Percentiles rank a stretch among this genome's conserved stretches.
phyloP scores from a whole-genome alignment of 2,888 invertebrate species.

The Epirrhoe alternata region DNA sequence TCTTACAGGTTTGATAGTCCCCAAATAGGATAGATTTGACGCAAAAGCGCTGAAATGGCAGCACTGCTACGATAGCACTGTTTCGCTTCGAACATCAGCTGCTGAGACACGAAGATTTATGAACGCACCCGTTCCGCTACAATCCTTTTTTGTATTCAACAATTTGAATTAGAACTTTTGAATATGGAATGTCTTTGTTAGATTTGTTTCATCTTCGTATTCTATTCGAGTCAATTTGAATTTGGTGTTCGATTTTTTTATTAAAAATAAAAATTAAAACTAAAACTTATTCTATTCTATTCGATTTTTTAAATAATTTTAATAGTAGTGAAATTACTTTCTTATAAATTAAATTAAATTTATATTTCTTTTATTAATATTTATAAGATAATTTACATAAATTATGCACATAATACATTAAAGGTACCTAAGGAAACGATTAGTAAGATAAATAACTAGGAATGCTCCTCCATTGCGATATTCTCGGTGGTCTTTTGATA shows the following conservation, averaged over 20 bases:
- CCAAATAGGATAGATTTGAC: not conserved
- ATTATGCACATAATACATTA: no score
- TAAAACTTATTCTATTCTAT: no score
- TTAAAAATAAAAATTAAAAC: no score
- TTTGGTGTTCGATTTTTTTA: no score
- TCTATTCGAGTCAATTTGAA: not conserved
- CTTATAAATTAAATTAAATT: no score
- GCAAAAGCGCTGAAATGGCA: slow-evolving; percentile 2
- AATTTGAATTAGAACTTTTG: slow-evolving; percentile 61
- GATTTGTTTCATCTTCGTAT: slow-evolving; percentile 18
- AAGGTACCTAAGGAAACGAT: not conserved
- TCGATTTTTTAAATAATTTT: no score
- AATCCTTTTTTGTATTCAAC: slow-evolving; percentile 58
- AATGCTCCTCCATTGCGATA: not conserved
- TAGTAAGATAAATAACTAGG: slow-evolving; percentile 3
- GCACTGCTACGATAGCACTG: slow-evolving; percentile 51
- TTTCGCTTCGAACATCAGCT: slow-evolving; percentile 80
- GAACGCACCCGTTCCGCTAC: slow-evolving; percentile 75
- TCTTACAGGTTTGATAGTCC: not conserved
- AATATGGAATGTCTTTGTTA: slow-evolving; percentile 64
- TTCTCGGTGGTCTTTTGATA: slow-evolving; percentile 35
- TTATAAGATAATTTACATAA: no score
- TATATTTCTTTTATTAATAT: no score
- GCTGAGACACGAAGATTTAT: slow-evolving; percentile 82
- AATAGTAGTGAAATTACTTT: no score